Percentiles rank a stretch among this genome's conserved stretches.
These are phyloP conservation scores for Sebastes matsubarae DNA, from an alignment of 2,797 vertebrate species.

Conservation along the genomic window DNA sequence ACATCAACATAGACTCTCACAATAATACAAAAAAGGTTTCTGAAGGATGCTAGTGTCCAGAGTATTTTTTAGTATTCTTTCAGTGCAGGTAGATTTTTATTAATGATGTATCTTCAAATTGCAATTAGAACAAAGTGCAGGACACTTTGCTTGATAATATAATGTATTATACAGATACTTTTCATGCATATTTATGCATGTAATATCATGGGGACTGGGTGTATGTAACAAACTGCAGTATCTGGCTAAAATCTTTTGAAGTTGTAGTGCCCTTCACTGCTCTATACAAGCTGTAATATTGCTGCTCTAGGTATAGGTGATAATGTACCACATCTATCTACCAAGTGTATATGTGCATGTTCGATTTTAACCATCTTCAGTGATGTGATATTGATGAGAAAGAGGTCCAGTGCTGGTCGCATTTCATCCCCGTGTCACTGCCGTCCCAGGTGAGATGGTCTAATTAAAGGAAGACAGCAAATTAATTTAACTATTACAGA, in stretches of 20 bases:
- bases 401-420: background rate
- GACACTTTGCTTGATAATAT: too few species aligned
- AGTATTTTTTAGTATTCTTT: too few species aligned
- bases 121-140: too few species aligned
- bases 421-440: slow-evolving; percentile 14
- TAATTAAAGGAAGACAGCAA: slow-evolving; percentile 57
- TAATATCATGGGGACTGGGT: background rate
- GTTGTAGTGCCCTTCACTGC: background rate
- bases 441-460: slow-evolving; percentile 38
- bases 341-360: background rate
- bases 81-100: too few species aligned
- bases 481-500: slow-evolving; percentile 59
- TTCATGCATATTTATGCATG: background rate
- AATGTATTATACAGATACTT: too few species aligned
- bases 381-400: background rate
- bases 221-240: too few species aligned
- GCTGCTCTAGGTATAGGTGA: background rate
- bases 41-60: too few species aligned
- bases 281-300: background rate
- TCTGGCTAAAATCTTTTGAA: background rate
- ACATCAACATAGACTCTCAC: too few species aligned
- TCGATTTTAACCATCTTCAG: background rate
- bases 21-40: too few species aligned
- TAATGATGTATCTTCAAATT: too few species aligned
- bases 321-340: background rate